Base-by-base conservation (phyloP, 37 sponge, comb jelly and placozoan species). In the Bolinopsis microptera region DNA sequence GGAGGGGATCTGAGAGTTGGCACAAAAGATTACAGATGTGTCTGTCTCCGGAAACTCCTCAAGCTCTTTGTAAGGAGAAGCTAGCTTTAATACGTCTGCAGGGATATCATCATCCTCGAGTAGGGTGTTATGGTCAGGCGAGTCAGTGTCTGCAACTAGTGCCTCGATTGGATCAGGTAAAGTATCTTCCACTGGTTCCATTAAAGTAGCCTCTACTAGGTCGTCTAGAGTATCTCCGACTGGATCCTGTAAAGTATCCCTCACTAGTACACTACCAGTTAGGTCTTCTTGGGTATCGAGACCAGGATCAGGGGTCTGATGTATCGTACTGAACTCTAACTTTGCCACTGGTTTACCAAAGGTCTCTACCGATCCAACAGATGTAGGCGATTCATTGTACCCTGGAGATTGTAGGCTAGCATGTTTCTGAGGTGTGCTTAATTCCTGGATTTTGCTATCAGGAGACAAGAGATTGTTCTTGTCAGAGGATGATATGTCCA, bases 321-420 rank as follows among this genome's bases (percentile, higher is more conserved):
- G 31, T 21, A 72, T 72, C 75, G 75, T 21, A 18, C 9, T 48
- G 13, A 48, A 48, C 61, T 48, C 61, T 5, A 48, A 18, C 13
- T 48, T 48, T 13, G 5, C 61, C 5, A 48, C 61, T 13, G 61
- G 61, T n/a, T 86, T 86, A 39, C 48, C 90, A 40, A 86, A 86
- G 38, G 90, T 40, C 61, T 86, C 90, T n/a, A 86, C 35, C 0
- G 90, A 86, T 40, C 39, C 90, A 39, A 86, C 90, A 33, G 90
- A 86, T 40, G 90, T 41, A 2, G 36, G 61, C 3, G 90, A 34
- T 39, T 1, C 3, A 38, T 24, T 33, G 21, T 31, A 30, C 16
- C 21, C 30, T 0, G 82, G 23, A 35, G 35, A 33, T 18, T 21
- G 21, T 3, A 1, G 1, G 30, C 9, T 16, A 1, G 8, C 82